Evolutionary conservation across 2,113 vertebrate species (phyloP).

Genomic region (Oreochromis niloticus): DNA sequence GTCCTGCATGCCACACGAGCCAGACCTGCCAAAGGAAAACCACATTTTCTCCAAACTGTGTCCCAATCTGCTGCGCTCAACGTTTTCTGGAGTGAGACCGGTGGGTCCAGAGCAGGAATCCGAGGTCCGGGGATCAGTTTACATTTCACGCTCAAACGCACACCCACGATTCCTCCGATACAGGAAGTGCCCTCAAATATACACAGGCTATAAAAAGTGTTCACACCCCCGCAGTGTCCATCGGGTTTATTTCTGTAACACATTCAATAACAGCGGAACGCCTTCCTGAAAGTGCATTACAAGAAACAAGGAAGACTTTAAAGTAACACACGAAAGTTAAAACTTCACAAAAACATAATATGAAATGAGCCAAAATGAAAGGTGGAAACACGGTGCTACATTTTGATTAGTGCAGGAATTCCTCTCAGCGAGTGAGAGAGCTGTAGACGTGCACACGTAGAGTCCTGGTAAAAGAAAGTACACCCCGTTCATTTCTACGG

Average conservation of each 20-base stretch:
- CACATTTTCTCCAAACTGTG: slow-evolving; percentile 30
- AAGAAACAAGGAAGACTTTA: background rate
- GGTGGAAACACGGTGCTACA: accelerated
- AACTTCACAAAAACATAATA: too few species aligned
- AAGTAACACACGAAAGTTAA: background rate
- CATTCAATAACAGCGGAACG: background rate
- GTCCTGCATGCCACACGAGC: background rate
- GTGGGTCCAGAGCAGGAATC: background rate
- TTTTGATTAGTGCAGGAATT: background rate
- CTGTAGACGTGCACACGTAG: background rate
- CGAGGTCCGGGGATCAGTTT: background rate
- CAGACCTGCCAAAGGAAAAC: slow-evolving; percentile 16
- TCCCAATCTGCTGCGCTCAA: background rate
- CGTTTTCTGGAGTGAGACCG: background rate
- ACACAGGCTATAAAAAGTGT: background rate
- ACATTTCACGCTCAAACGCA: background rate
- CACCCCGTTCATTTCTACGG: background rate
- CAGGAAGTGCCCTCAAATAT: background rate
- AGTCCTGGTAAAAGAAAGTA: background rate
- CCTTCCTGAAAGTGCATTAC: background rate
- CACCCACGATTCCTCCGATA: background rate
- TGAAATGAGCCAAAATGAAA: background rate
- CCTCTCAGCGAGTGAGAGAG: background rate
- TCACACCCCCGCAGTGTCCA: background rate
- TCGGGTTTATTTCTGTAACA: background rate